Evolutionary conservation across 1,140 invertebrate species (phyloP).

Genomic region (Hirudo medicinalis): DNA sequence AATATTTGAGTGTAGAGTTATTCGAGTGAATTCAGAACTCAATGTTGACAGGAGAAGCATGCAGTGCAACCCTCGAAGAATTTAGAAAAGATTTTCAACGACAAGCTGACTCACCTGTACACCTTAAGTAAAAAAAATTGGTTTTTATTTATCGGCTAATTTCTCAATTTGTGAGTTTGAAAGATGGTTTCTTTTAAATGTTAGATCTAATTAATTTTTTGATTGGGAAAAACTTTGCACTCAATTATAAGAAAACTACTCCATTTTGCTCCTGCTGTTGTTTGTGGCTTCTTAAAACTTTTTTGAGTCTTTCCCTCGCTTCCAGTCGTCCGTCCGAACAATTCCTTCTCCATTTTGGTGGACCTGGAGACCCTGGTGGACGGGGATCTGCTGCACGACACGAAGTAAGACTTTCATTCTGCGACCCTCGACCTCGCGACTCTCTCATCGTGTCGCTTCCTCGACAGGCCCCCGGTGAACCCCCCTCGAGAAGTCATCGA

Average conservation of each 20-base stretch:
- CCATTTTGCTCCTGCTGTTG: no score
- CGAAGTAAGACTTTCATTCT: constrained; percentile 27
- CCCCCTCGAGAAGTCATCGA: constrained; percentile 90
- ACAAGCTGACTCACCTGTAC: constrained; percentile 87
- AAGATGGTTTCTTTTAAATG: no score
- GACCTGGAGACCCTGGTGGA: constrained; percentile 63
- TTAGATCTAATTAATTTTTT: no score
- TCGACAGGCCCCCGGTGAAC: constrained; percentile 68
- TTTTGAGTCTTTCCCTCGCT: not conserved
- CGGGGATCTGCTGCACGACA: constrained; percentile 70
- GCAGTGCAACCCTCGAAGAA: constrained; percentile 72
- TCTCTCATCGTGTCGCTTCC: no score
- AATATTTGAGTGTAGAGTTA: not conserved
- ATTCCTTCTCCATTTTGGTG: constrained; percentile 28
- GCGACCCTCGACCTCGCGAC: no score
- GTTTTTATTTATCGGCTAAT: no score
- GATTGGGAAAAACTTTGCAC: no score
- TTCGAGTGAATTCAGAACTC: not conserved
- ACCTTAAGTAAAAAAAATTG: constrained; percentile 48
- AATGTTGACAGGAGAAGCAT: constrained; percentile 40
- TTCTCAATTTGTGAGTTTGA: no score
- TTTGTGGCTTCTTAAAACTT: no score
- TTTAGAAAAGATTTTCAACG: constrained; percentile 75
- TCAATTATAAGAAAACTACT: no score
- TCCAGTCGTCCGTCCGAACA: constrained; percentile 11